Evolutionary conservation across 2,888 invertebrate genomes (phyloP), one percentile per base, ranked within the genome.

Genomic region (Acanthosoma haemorrhoidale): DNA sequence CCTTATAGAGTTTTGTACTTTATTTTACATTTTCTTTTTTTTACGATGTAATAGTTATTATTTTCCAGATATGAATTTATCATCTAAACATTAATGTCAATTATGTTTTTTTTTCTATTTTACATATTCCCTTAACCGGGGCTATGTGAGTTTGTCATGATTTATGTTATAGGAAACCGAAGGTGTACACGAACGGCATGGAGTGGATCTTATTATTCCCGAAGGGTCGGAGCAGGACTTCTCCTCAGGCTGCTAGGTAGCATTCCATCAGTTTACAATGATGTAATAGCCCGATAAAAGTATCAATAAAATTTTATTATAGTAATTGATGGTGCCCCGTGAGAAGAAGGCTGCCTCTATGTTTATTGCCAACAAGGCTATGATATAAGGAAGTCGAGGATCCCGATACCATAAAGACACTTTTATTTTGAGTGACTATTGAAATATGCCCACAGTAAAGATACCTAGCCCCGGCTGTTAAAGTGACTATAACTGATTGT

Each of bases 201-300:
- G 9, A 43, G 43, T 43, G 18, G 43, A 43, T 43, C 21, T 43
- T 21, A 43, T 21, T 43, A 43, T 43, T 43, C 21, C 43, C 43
- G 21, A 43, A 25, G 59, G 59, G 2, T 59, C 0, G 31, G 16
- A 13, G 59, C 25, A 25, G 9, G 59, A 59, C 16, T 1, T 16
- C 13, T 13, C 32, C 32, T 13, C 29, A 29, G 25, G 64, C 25
- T 36, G 43, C 57, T 61, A 68, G 71, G 71, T 71, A 71, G 71
- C 71, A 71, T 71, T 68, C 71, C 71, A 61, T 41, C 51, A 43
- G 57, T 71, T 71, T 71, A 71, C 71, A 68, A 71, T 71, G 71
- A 68, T 71, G 71, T 71, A 71, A 71, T 68, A 68, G 71, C 21
- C 43, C 43, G 60, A 68, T 68, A 68, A 68, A 68, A 68, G 68